Evolutionary conservation across 2,888 invertebrate genomes (phyloP).

Genomic region (Caenorhabditis becei): DNA sequence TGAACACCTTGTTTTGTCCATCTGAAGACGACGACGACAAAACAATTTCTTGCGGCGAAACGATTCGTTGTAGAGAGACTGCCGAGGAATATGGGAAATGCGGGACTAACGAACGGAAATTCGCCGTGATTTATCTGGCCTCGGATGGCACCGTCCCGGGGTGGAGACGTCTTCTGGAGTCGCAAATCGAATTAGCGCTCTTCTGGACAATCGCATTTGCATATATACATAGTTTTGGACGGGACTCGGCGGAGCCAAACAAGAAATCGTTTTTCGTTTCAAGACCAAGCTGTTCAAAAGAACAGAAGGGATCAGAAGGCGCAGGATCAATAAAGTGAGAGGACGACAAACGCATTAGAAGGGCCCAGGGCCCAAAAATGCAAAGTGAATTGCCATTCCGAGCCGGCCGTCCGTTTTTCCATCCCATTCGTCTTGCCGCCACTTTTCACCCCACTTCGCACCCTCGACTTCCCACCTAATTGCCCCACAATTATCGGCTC

Average conservation of each 20-base stretch:
- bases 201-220: slow-evolving; percentile 49
- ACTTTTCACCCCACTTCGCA: slow-evolving; percentile 17
- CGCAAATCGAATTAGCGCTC: slow-evolving; percentile 53
- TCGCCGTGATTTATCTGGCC: slow-evolving; percentile 8
- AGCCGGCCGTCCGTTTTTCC: background rate
- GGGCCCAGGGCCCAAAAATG: background rate
- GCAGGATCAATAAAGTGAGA: no score
- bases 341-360: no score
- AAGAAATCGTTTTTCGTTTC: background rate
- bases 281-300: no score
- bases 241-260: slow-evolving; percentile 1
- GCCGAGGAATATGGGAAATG: background rate
- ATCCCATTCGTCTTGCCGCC: slow-evolving; percentile 6
- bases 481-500: slow-evolving; percentile 39
- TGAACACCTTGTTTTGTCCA: slow-evolving; percentile 33
- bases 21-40: background rate
- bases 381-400: background rate
- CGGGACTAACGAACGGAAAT: slow-evolving; percentile 20
- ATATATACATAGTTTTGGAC: slow-evolving; percentile 41
- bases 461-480: slow-evolving; percentile 12
- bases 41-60: background rate
- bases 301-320: no score
- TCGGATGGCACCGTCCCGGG: background rate
- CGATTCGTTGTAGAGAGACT: no score
- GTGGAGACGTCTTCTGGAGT: slow-evolving; percentile 12